Evolutionary conservation across 2,113 vertebrate species (phyloP), one percentile per base, ranked within the genome.

Genomic region (Erythrocercus mccallii): DNA sequence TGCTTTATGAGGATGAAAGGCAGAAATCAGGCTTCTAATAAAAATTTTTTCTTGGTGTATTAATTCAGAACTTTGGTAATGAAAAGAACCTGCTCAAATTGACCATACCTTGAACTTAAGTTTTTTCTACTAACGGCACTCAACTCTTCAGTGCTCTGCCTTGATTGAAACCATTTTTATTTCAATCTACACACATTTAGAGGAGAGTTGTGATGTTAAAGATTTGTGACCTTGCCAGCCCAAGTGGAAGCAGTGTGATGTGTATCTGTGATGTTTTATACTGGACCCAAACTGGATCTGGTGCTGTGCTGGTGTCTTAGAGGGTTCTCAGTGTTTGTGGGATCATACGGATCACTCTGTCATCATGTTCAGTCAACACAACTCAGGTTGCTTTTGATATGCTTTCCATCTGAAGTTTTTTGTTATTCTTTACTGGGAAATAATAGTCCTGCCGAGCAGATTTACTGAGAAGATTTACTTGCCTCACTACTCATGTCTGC

Each of bases 291-390:
- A 10, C 6, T 2, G 2, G 1, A 2, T 31, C 35, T 21, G 4
- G 6, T 2, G 18, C 70, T 48, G 19, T 21, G 16, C 4, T 3
- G 51, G n/a, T 23, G 16, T 14, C 33, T 7, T 9, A 10, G 14
- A 44, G 74, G 65, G 8, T 11, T 61, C 74, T 22, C 15, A 0
- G 3, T 3, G 6, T 14, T 20, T 38, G 27, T 18, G 31, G 68
- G 27, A 13, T 72, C 4, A 0, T 9, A 0, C 21, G 72, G 38
- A 61, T 38, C 30, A 2, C 14, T 4, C 28, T 10, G 6, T 45
- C 31, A 12, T 65, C 2, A 0, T 2, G 5, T 71, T 38, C 72
- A 35, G 0, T 51, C 60, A 10, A 0, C 30, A 70, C 30, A 8
- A 20, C 42, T 70, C 47, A 1, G 18, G 19, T 42, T 69, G 50